A percentile compares a stretch with the other conserved stretches of the same genome.
These are phyloP conservation scores for Sarcophaga variegata DNA, from an alignment of 2,888 invertebrate species.

Conservation along the genomic window DNA sequence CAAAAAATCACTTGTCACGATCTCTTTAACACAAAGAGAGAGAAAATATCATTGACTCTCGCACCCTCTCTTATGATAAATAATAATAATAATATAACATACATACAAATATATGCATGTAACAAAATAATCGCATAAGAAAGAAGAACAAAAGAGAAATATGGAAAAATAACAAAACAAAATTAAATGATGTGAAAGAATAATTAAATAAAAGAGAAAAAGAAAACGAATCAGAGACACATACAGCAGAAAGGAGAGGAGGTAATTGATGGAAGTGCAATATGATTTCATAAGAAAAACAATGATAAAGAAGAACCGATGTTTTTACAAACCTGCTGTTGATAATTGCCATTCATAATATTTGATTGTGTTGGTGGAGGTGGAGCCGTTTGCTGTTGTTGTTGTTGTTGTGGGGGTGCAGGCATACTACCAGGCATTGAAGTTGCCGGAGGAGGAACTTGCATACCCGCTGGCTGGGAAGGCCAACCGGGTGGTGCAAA, in stretches of 20 bases:
- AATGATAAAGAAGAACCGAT: slow-evolving; percentile 3
- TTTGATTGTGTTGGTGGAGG: slow-evolving; percentile 57
- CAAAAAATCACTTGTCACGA: background rate
- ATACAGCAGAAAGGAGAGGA: background rate
- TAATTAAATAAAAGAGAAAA: background rate
- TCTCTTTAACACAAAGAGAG: slow-evolving; percentile 8
- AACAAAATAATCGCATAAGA: slow-evolving; percentile 22
- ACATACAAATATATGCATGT: background rate
- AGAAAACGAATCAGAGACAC: background rate
- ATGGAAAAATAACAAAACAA: slow-evolving; percentile 21
- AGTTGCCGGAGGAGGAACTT: slow-evolving; percentile 67
- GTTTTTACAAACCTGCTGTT: slow-evolving; percentile 77
- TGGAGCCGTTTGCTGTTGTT: slow-evolving; percentile 67
- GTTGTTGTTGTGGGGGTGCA: slow-evolving; percentile 72
- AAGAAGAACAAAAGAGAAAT: slow-evolving; percentile 5
- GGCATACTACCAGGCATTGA: slow-evolving; percentile 68
- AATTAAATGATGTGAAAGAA: slow-evolving; percentile 14
- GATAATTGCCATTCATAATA: slow-evolving; percentile 80
- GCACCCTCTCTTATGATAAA: background rate
- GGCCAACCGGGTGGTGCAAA: slow-evolving; percentile 71
- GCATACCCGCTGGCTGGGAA: slow-evolving; percentile 62
- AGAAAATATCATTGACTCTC: background rate
- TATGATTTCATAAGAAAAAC: slow-evolving; percentile 9
- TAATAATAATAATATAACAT: background rate
- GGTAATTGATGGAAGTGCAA: slow-evolving; percentile 27